These are phyloP conservation scores for Boloria euphrosyne DNA, from an alignment of 2,888 invertebrate species.

Conservation along the genomic window DNA sequence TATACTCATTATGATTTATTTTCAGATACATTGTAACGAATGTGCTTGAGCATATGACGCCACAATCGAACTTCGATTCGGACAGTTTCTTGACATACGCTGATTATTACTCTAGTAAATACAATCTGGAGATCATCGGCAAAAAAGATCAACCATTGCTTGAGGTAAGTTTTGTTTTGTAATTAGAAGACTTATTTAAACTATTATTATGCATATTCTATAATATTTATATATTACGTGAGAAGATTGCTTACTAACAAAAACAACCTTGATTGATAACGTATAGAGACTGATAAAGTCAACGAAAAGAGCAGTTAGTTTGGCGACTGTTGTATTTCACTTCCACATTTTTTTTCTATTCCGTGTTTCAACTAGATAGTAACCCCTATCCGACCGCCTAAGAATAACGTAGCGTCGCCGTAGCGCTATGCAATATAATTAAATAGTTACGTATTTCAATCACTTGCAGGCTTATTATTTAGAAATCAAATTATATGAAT, in stretches of 20 bases:
- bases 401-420: not conserved
- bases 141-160: slow-evolving; percentile 87
- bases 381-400: slow-evolving; percentile 1
- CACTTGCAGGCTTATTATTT: too few species aligned
- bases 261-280: too few species aligned
- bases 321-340: too few species aligned
- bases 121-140: slow-evolving; percentile 85
- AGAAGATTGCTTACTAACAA: too few species aligned
- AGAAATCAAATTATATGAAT: too few species aligned
- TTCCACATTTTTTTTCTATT: slow-evolving; percentile 20
- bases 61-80: slow-evolving; percentile 86
- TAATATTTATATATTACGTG: too few species aligned
- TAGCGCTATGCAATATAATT: not conserved
- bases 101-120: slow-evolving; percentile 89
- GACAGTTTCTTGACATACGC: slow-evolving; percentile 84
- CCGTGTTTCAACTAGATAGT: slow-evolving; percentile 4
- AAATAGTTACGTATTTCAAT: not conserved
- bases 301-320: too few species aligned
- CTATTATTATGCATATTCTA: too few species aligned
- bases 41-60: slow-evolving; percentile 85
- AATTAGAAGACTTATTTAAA: too few species aligned
- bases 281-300: too few species aligned
- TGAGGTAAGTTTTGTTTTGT: slow-evolving; percentile 79
- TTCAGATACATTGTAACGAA: slow-evolving; percentile 86
- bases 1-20: slow-evolving; percentile 22